A percentile compares a stretch with the other conserved stretches of the same genome.
Conservation (phyloP, 2,113 vertebrate genomes). For the Origma solitaria region DNA sequence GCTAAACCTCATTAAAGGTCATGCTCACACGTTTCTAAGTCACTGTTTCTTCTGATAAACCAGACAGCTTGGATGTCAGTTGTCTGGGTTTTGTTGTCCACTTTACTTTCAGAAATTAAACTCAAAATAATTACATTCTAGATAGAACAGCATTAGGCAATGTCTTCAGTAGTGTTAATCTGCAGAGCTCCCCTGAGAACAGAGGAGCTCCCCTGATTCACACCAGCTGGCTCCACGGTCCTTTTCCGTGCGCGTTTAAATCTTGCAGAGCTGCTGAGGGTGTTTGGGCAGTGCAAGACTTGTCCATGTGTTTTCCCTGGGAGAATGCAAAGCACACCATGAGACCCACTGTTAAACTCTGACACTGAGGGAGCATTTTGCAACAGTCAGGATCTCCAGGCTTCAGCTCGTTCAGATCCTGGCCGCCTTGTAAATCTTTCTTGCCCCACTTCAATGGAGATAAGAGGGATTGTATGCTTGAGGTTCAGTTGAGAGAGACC, state of each 20-base stretch:
- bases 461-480: conserved; percentile 16
- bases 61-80: background rate
- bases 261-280: background rate
- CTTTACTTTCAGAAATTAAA: background rate
- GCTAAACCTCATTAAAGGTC: background rate
- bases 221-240: background rate
- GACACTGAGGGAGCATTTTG: background rate
- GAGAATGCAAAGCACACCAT: background rate
- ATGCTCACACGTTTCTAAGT: background rate
- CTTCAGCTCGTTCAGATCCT: background rate
- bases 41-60: background rate
- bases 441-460: conserved; percentile 43
- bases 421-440: conserved; percentile 38
- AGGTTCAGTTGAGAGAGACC: conserved; percentile 45
- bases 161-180: background rate
- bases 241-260: background rate
- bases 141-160: background rate
- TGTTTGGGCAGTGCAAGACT: background rate
- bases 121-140: background rate
- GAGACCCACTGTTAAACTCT: background rate
- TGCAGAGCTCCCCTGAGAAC: background rate
- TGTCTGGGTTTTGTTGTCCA: background rate
- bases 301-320: fast-evolving
- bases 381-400: background rate
- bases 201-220: background rate